A percentile compares a stretch with the other conserved stretches of the same genome.
phyloP scores from a whole-genome alignment of 2,888 invertebrate genomes.

The Lissonota sp. region DNA sequence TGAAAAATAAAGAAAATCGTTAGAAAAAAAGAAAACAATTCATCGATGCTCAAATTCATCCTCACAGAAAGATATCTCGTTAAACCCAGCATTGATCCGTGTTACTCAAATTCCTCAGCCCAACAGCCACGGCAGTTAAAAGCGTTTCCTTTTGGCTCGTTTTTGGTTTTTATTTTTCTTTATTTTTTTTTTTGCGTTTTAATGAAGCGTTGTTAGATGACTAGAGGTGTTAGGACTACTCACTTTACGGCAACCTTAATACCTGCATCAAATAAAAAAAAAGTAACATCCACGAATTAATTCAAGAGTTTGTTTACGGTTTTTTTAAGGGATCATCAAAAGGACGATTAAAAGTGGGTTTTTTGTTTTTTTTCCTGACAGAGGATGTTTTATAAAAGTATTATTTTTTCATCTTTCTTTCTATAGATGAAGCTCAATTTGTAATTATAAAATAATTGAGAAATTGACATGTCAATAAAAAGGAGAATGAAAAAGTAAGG shows the following conservation, averaged over 20 bases:
- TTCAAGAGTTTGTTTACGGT: background rate
- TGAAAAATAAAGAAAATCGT: background rate
- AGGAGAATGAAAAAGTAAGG: no score
- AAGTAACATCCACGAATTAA: conserved; percentile 71
- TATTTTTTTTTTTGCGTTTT: conserved; percentile 63
- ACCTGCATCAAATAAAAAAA: conserved; percentile 75
- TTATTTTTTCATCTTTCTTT: no score
- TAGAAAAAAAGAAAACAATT: background rate
- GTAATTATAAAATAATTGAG: no score
- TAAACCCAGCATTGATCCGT: conserved; percentile 56
- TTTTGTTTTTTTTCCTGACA: no score
- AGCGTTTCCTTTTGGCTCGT: conserved; percentile 68
- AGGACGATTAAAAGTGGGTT: background rate
- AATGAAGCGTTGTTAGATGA: conserved; percentile 81
- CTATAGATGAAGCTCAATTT: no score
- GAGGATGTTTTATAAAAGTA: no score
- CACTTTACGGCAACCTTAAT: conserved; percentile 75
- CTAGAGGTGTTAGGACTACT: conserved; percentile 80
- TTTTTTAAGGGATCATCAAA: background rate
- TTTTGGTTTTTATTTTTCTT: conserved; percentile 36
- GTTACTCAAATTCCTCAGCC: conserved; percentile 66
- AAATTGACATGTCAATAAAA: no score
- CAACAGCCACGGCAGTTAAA: conserved; percentile 73
- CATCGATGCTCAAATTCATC: conserved; percentile 27
- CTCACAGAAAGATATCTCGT: conserved; percentile 4